Percentiles rank a stretch among this genome's conserved stretches.
These are phyloP conservation scores for Herpailurus yagouaroundi DNA, from an alignment of 2,113 vertebrate species.

Conservation along the genomic window DNA sequence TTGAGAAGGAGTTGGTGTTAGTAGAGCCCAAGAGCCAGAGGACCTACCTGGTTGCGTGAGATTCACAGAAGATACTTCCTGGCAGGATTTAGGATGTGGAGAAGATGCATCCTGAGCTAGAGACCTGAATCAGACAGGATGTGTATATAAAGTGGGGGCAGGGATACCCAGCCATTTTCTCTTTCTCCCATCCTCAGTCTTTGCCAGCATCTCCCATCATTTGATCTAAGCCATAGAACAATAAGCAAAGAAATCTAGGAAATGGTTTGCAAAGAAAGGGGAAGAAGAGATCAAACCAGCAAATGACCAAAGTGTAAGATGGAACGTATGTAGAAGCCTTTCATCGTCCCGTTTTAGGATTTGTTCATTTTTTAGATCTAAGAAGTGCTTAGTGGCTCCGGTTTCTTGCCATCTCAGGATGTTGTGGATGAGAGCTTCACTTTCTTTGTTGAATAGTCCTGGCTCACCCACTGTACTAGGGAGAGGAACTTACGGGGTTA, in stretches of 20 bases:
- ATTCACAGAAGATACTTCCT: neutral
- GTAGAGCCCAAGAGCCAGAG: neutral
- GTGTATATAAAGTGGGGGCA: rapidly evolving
- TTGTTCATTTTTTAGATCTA: neutral
- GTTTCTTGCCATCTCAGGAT: neutral
- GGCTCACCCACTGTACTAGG: neutral
- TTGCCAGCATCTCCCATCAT: neutral
- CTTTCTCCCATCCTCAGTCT: neutral
- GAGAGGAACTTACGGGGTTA: neutral
- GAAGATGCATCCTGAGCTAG: neutral
- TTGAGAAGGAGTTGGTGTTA: neutral
- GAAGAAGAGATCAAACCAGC: neutral
- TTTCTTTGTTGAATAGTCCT: neutral
- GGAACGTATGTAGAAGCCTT: neutral
- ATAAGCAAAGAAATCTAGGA: neutral
- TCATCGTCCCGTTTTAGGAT: neutral
- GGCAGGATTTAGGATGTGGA: neutral
- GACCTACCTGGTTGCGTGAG: neutral
- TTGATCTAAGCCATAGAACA: neutral
- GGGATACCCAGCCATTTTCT: neutral
- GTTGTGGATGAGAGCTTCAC: neutral
- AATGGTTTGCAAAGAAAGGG: neutral
- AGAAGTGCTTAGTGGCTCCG: neutral
- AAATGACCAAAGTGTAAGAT: neutral
- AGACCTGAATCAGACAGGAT: neutral